Percentiles rank a stretch among this genome's conserved stretches.
Evolutionary conservation across 1,140 invertebrate species (phyloP).

Genomic region (Meloidogyne floridensis): DNA sequence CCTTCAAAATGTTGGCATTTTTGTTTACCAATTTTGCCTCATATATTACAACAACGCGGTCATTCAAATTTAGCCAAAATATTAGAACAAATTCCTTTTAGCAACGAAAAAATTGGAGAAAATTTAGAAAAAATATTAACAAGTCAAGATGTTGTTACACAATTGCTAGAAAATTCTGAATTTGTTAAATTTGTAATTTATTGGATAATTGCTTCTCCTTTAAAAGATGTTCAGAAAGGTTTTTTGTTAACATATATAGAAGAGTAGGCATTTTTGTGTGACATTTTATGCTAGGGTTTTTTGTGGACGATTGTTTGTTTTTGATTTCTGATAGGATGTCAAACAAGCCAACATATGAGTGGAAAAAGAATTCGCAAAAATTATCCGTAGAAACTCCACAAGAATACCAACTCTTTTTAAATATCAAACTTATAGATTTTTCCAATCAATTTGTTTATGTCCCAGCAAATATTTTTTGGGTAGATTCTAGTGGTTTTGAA

Average conservation of each 20-base stretch:
- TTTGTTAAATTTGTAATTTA: slow-evolving; percentile 19
- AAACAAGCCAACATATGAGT: too few relatives aligned
- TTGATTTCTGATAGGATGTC: too few relatives aligned
- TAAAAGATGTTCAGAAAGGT: slow-evolving; percentile 10
- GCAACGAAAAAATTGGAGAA: background rate
- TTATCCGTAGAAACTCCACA: background rate
- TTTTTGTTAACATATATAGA: background rate
- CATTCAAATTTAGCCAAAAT: background rate
- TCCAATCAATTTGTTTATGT: slow-evolving; percentile 20
- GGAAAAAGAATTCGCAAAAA: too few relatives aligned
- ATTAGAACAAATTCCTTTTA: background rate
- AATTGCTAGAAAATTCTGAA: slow-evolving; percentile 5
- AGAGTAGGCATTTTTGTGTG: too few relatives aligned
- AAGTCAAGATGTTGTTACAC: background rate
- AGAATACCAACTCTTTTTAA: background rate
- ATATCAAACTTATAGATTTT: background rate
- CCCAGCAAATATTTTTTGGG: slow-evolving; percentile 26
- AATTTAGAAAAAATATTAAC: background rate
- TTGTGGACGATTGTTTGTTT: too few relatives aligned
- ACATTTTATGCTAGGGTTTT: too few relatives aligned
- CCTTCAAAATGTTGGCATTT: slow-evolving; percentile 26
- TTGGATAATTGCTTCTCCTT: slow-evolving; percentile 1
- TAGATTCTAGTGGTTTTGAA: slow-evolving; percentile 16
- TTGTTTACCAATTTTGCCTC: background rate
- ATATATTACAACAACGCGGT: slow-evolving; percentile 2